Evolutionary conservation across 2,113 vertebrate species (phyloP).

Genomic region (Himantopus leucocephalus): DNA sequence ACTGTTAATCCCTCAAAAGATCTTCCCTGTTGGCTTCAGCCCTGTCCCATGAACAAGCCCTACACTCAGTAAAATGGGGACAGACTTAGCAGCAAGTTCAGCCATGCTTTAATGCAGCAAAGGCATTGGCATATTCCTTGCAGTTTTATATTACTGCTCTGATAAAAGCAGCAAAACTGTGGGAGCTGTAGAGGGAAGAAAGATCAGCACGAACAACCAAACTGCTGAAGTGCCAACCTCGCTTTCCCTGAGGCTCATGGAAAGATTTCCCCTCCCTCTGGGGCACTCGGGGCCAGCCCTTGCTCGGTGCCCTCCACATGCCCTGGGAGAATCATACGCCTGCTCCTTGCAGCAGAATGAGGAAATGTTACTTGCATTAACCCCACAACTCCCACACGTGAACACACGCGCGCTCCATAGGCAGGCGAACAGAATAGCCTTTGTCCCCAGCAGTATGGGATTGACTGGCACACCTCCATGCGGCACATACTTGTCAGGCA

Average conservation of each 20-base stretch:
- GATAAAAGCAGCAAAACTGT: neutral
- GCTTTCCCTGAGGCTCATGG: neutral
- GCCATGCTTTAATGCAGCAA: neutral
- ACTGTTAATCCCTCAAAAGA: neutral
- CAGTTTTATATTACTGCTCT: neutral
- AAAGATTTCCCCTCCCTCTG: neutral
- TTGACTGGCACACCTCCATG: neutral
- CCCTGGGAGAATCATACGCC: neutral
- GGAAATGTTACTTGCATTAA: neutral
- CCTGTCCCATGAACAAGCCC: neutral
- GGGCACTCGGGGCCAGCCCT: neutral
- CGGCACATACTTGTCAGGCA: neutral
- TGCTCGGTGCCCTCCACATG: rapidly evolving
- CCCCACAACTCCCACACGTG: neutral
- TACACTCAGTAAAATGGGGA: neutral
- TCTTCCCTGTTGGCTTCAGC: neutral
- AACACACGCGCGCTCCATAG: rapidly evolving
- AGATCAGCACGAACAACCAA: neutral
- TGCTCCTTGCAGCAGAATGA: neutral
- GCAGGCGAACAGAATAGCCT: neutral
- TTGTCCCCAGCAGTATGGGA: neutral
- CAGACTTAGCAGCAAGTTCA: neutral
- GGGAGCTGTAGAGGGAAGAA: neutral
- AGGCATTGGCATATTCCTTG: neutral
- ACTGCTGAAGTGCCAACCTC: neutral